Conservation (phyloP, 2,797 vertebrate species). For the Schizopygopsis pylzovi region DNA sequence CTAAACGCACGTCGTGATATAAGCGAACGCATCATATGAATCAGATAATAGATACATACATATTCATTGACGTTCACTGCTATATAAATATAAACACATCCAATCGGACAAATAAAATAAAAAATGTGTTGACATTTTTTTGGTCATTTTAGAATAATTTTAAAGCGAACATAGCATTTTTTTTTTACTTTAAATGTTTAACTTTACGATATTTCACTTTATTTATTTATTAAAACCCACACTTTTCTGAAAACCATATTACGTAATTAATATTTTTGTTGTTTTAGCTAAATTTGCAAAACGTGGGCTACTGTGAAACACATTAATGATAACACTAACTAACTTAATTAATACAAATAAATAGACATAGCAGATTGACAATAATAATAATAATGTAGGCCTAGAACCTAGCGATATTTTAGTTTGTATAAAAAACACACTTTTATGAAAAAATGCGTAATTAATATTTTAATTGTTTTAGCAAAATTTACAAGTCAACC, state of each 20-base stretch:
- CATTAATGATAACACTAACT: too few relatives aligned
- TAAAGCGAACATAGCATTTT: not conserved
- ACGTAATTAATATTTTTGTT: not conserved
- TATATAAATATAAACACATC: too few relatives aligned
- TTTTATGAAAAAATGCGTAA: not conserved
- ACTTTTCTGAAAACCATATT: not conserved
- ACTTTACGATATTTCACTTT: not conserved
- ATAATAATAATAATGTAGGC: too few relatives aligned
- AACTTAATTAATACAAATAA: not conserved
- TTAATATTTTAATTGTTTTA: not conserved
- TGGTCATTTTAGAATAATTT: not conserved
- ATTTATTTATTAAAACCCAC: not conserved
- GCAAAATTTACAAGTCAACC: too few relatives aligned
- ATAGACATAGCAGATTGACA: not conserved
- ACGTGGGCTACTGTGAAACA: too few relatives aligned
- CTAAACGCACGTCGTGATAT: not conserved
- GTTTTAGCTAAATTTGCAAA: too few relatives aligned
- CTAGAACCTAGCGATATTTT: not conserved
- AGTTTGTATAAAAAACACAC: not conserved
- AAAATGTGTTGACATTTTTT: not conserved
- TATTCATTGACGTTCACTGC: not conserved
- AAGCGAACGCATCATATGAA: not conserved
- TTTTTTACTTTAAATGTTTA: not conserved
- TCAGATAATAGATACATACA: not conserved
- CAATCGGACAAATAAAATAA: too few relatives aligned